Base-by-base conservation (phyloP, 2,797 vertebrate species). In the Acomys russatus region DNA sequence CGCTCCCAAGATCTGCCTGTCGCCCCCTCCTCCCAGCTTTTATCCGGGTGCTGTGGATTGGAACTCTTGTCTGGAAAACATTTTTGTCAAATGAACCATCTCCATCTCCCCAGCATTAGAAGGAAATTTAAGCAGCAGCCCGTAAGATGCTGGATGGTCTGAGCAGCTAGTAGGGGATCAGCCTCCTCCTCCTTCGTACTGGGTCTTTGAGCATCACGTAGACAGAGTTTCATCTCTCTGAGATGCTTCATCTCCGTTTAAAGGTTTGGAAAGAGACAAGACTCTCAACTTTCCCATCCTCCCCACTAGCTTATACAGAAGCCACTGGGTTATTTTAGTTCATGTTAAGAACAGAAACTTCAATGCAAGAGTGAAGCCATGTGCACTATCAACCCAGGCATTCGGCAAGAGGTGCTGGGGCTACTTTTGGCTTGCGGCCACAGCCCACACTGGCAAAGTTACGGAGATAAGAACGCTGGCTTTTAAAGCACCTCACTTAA, bases 401-500 rank as follows among this genome's bases (percentile, higher is more conserved):
- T 49, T 71, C 23, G 1, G 94, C 95, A 97, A 15, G 68, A 97
- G 94, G 96, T 54, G 71, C 88, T 49, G 88, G 92, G 94, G 95
- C 93, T 91, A 56, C 84, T 95, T 86, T 93, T 97, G 98, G 97
- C 98, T 95, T 15, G 0, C 82, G 94, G 97, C 97, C 98, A 97
- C 25, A 14, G 91, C 96, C 97, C 97, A 97, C 93, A 93, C 92
- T 91, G 95, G 96, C 95, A 97, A 97, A 98, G 97, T 88, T 88
- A 93, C 98, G 95, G 74, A 0, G 88, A 98, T 95, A 98, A 98
- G 98, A 93, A 93, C 74, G 88, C 96, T 96, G 97, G 97, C 97
- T 98, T 98, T 98, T 98, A 96, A 98, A 98, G 97, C 98, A 97
- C 98, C 97, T 97, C 97, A 97, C 90, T 98, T 97, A 97, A 98